Conservation (phyloP, 2,797 vertebrate genomes). For the Mionectes olivaceus region DNA sequence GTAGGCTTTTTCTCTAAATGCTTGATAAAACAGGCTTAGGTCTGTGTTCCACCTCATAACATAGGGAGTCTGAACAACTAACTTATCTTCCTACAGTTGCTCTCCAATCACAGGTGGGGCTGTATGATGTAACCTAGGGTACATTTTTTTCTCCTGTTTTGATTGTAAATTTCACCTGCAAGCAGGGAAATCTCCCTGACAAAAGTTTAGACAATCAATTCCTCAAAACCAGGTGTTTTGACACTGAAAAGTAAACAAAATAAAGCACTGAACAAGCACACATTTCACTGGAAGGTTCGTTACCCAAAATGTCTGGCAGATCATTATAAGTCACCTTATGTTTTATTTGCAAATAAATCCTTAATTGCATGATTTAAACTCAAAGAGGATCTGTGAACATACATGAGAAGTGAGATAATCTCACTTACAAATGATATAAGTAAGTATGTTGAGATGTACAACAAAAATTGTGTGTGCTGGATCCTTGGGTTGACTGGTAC, state of each 20-base stretch:
- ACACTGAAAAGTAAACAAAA: background rate
- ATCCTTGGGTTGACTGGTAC: background rate
- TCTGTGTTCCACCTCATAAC: background rate
- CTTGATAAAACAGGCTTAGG: background rate
- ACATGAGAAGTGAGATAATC: background rate
- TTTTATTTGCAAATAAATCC: background rate
- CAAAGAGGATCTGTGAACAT: background rate
- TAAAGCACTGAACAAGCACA: background rate
- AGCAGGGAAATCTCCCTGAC: background rate
- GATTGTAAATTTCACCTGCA: background rate
- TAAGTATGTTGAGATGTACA: background rate
- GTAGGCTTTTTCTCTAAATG: conserved; percentile 7
- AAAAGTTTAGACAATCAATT: background rate
- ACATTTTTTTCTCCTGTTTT: background rate
- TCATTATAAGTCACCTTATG: background rate
- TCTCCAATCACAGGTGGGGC: background rate
- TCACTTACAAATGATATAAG: background rate
- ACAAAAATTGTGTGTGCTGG: background rate
- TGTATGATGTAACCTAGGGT: background rate
- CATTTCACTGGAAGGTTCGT: fast-evolving
- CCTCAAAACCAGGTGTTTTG: background rate
- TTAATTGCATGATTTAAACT: background rate
- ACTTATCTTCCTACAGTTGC: background rate
- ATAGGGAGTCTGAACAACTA: background rate
- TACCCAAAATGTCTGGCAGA: background rate